Evolutionary conservation across 1,140 invertebrate species (phyloP).

Genomic region (Penaeus indicus): DNA sequence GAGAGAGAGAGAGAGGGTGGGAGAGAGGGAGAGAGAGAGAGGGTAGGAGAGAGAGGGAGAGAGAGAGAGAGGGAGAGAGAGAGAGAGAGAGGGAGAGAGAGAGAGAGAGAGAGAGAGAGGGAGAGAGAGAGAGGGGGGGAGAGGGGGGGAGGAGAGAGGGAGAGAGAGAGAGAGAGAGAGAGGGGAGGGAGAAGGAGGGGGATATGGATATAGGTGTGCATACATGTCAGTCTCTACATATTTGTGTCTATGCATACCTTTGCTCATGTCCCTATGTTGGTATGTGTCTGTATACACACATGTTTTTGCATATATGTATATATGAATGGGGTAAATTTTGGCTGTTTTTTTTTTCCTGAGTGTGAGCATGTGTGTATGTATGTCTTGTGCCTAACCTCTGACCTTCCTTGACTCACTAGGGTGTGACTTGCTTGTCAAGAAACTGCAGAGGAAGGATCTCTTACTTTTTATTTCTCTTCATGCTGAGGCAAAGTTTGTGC

Average conservation of each 20-base stretch:
- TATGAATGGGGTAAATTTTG: no score
- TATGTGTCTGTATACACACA: no score
- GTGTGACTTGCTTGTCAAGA: conserved; percentile 29
- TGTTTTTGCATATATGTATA: no score
- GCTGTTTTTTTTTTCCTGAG: no score
- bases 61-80: neutral
- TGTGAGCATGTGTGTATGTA: no score
- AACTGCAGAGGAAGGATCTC: neutral
- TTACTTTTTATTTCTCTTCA: neutral
- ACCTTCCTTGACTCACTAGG: neutral
- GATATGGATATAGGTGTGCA: neutral
- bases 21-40: neutral
- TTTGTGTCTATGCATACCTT: no score
- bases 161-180: neutral
- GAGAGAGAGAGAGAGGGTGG: neutral
- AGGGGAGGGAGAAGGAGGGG: no score
- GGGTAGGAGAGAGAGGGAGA: neutral
- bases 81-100: neutral
- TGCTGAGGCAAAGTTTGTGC: no score
- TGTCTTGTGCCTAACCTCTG: no score
- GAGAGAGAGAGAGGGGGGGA: neutral
- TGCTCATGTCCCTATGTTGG: no score
- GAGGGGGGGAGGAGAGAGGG: neutral
- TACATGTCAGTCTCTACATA: no score
- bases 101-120: neutral